These are phyloP conservation scores for Daboia siamensis DNA, from an alignment of 2,113 vertebrate species.

Conservation along the genomic window DNA sequence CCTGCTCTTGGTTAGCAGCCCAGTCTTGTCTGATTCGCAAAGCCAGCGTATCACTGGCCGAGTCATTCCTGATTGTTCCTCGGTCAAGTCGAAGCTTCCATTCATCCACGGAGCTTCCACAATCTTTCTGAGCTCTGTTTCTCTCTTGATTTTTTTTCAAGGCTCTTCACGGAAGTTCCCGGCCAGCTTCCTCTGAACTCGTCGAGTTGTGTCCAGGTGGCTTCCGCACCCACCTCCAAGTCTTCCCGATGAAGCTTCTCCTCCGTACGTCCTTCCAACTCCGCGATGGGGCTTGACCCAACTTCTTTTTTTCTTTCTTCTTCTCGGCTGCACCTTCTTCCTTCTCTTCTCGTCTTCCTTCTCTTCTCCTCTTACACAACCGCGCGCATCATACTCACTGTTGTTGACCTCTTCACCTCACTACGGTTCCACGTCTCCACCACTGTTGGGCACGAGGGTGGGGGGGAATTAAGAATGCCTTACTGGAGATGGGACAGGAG, in stretches of 20 bases:
- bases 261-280: background rate
- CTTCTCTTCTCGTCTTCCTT: rapidly evolving
- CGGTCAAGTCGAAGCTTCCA: background rate
- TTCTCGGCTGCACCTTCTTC: background rate
- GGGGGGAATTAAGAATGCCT: background rate
- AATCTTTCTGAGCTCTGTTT: background rate
- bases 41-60: background rate
- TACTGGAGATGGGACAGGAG: background rate
- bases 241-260: background rate
- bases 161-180: background rate
- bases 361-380: background rate
- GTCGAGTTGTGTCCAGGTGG: rapidly evolving
- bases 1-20: no score
- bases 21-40: background rate
- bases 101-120: background rate
- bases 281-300: background rate
- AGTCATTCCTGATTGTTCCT: no score
- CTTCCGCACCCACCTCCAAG: background rate
- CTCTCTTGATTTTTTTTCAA: background rate
- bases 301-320: background rate
- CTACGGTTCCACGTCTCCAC: background rate
- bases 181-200: background rate
- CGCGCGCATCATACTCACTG: conserved; percentile 12
- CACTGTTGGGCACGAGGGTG: background rate
- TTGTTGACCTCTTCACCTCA: background rate